Conservation (phyloP, 2,888 invertebrate genomes). For the Oxytorus armatus region DNA sequence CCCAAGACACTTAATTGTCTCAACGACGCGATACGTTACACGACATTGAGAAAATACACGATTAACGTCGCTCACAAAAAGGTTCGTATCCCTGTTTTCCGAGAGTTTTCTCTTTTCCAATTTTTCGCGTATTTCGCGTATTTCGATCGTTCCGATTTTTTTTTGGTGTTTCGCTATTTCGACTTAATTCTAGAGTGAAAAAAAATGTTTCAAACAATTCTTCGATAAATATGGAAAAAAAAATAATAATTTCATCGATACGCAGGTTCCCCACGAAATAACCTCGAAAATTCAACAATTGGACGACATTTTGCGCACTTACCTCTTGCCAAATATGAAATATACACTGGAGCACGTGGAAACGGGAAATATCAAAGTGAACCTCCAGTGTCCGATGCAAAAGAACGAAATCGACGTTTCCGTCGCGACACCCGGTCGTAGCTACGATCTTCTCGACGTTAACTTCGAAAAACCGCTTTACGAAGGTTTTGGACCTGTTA, state of each 20-base stretch:
- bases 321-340: constrained; percentile 61
- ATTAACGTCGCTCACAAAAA: constrained; percentile 76
- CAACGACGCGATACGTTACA: constrained; percentile 71
- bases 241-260: too few species aligned
- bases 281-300: constrained; percentile 44
- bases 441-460: constrained; percentile 74
- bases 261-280: constrained; percentile 71
- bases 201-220: too few species aligned
- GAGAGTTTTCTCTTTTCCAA: too few species aligned
- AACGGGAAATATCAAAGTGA: constrained; percentile 73
- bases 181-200: too few species aligned
- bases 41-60: constrained; percentile 81
- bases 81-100: too few species aligned
- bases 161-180: too few species aligned
- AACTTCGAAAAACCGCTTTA: constrained; percentile 65
- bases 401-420: constrained; percentile 73
- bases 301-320: constrained; percentile 68
- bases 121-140: too few species aligned
- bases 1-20: constrained; percentile 76
- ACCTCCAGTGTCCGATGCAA: constrained; percentile 73
- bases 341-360: constrained; percentile 71
- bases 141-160: too few species aligned
- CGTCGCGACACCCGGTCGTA: constrained; percentile 75
- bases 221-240: too few species aligned
- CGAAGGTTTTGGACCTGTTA: constrained; percentile 67